Conservation (phyloP, 2,797 vertebrate species). For the Crocodylus rhombifer region DNA sequence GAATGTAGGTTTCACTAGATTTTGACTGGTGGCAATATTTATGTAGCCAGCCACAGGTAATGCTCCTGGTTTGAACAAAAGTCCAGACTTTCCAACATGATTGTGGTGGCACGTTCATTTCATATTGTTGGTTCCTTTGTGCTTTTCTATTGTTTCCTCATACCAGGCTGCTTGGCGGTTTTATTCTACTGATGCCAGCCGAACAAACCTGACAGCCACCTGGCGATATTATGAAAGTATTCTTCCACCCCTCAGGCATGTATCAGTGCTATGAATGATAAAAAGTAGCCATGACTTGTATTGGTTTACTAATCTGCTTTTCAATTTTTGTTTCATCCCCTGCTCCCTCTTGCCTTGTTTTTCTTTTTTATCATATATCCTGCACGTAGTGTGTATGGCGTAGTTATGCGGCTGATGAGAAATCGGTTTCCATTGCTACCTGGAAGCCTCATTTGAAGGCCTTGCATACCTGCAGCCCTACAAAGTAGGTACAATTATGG, state of each 20-base stretch:
- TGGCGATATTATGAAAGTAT: constrained; percentile 89
- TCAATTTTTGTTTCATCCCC: constrained; percentile 83
- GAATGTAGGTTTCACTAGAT: background rate
- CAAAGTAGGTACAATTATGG: constrained; percentile 96
- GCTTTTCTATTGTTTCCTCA: constrained; percentile 81
- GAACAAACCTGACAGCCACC: constrained; percentile 87
- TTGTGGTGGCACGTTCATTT: constrained; percentile 59
- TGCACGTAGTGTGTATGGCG: constrained; percentile 96
- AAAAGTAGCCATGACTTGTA: constrained; percentile 81
- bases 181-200: constrained; percentile 86
- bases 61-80: constrained; percentile 33
- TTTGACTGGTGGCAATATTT: constrained; percentile 20
- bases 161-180: constrained; percentile 89
- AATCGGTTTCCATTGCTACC: constrained; percentile 99
- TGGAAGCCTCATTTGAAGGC: constrained; percentile 99
- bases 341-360: constrained; percentile 82
- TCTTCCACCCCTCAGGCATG: constrained; percentile 89
- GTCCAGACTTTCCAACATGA: constrained; percentile 26
- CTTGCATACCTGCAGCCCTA: constrained; percentile 98
- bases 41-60: background rate
- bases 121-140: constrained; percentile 78
- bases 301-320: constrained; percentile 88
- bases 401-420: constrained; percentile 99
- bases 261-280: constrained; percentile 85
- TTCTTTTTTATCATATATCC: constrained; percentile 74